These are phyloP conservation scores for Mus caroli DNA, from an alignment of 2,797 vertebrate species.

Conservation along the genomic window DNA sequence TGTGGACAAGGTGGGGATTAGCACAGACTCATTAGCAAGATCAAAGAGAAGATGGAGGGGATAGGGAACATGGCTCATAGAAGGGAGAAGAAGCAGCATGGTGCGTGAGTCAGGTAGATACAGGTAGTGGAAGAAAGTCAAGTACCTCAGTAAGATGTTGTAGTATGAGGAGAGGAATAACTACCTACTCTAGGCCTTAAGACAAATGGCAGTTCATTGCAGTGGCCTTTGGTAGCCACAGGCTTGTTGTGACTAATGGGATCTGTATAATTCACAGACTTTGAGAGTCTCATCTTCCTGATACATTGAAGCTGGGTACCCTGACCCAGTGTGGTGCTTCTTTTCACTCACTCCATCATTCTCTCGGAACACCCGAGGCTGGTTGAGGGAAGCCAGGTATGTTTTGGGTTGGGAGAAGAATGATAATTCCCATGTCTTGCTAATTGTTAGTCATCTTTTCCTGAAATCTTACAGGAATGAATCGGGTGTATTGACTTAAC, in stretches of 20 bases:
- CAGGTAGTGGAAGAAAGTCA: background rate
- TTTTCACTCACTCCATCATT: background rate
- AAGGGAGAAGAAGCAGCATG: background rate
- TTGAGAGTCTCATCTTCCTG: background rate
- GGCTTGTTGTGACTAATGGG: background rate
- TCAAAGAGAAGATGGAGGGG: background rate
- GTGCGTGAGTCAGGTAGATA: background rate
- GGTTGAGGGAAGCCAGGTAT: background rate
- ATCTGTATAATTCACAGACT: background rate
- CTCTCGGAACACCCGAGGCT: background rate
- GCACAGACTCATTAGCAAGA: background rate
- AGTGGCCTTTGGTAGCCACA: background rate
- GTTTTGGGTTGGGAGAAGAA: conserved; percentile 55
- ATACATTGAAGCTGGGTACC: background rate
- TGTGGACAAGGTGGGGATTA: background rate
- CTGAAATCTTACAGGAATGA: conserved; percentile 35
- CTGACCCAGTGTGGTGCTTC: conserved; percentile 28
- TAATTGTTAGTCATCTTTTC: conserved; percentile 3
- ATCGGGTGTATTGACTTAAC: conserved; percentile 20
- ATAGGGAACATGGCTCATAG: background rate
- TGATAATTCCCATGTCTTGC: conserved; percentile 22
- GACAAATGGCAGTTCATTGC: background rate
- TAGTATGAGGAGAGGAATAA: background rate
- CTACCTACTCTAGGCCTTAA: background rate
- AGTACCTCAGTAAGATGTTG: background rate